These are phyloP conservation scores for Oophaga sylvatica DNA, from an alignment of 2,797 vertebrate species.

Conservation along the genomic window DNA sequence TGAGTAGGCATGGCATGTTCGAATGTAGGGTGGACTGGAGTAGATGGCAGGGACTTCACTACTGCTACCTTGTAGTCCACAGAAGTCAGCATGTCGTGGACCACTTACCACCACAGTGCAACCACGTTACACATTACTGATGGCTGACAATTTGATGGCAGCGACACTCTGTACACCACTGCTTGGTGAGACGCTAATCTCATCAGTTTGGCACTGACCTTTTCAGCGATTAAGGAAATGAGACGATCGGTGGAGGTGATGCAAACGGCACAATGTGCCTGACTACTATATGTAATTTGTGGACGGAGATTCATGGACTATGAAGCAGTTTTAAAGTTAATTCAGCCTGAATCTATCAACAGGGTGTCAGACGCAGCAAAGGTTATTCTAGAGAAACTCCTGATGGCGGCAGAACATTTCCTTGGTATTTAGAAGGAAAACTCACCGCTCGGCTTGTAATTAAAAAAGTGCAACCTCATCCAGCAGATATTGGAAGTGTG, in stretches of 20 bases:
- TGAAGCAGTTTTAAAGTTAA: slow-evolving; percentile 28
- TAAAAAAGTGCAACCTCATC: slow-evolving; percentile 44
- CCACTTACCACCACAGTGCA: no score
- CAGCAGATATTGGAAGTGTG: slow-evolving; percentile 58
- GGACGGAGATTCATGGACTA: slow-evolving; percentile 17
- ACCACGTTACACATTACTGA: neutral
- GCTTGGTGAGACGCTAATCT: neutral
- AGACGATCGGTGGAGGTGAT: neutral
- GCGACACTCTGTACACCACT: neutral
- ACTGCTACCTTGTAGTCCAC: no score
- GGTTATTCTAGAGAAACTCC: slow-evolving; percentile 30
- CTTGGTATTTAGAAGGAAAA: slow-evolving; percentile 45
- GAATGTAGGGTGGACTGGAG: no score
- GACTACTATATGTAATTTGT: neutral
- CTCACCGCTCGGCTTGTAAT: slow-evolving; percentile 36
- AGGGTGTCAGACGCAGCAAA: neutral
- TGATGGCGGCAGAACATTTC: slow-evolving; percentile 27
- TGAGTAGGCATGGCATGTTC: no score
- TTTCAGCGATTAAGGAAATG: neutral
- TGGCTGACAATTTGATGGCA: neutral
- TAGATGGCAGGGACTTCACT: no score
- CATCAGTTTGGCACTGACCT: neutral
- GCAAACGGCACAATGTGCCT: neutral
- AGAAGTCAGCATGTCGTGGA: no score
- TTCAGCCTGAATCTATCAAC: slow-evolving; percentile 20